Evolutionary conservation across 1,140 invertebrate species (phyloP), one percentile per base, ranked within the genome.

Genomic region (Drosophila dunni): DNA sequence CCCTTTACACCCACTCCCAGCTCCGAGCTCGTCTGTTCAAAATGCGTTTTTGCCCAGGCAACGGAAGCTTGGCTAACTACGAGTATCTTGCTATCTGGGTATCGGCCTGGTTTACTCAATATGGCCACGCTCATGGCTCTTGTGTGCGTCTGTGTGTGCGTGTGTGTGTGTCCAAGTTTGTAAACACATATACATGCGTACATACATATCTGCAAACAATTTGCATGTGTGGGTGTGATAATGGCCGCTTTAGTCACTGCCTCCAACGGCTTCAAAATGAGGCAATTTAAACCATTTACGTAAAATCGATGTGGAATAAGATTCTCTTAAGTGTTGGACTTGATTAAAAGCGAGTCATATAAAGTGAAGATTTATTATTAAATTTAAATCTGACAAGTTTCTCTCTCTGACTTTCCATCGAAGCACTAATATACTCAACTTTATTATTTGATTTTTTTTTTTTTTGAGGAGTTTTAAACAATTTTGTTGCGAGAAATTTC

Each of bases 121-220:
- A 85, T 85, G 79, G 82, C 75, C 78, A 72, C 83, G 67, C 67
- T 74, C 66, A 67, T 73, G 34, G 10, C 36, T 10, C 36, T 40
- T 40, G 53, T 56, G 50, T 64, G 24, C 6, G 24, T 6, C 4
- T 29, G 24, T 29, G 24, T 29, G 4, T 29, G 24, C 24, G 2
- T 40, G 53, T 56, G 50, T 56, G 50, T 64, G 29, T 73, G 64
- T 17, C 48, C 44, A 67, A 67, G 51, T 64, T 34, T 54, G 51
- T 64, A 54, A 13, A 44, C 48, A 45, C 58, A 48, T 50, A 45
- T 9, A 11, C 40, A 40, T 7, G 29, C 33, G 10, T 13, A 15
- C 63, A 57, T 34, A 29, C 29, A 60, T 33, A 58, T 38, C 29
- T 56, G 70, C 70, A 67, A 67, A 60, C 70, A 61, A 60, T 67